Evolutionary conservation across 2,797 vertebrate species (phyloP).

Genomic region (Oreochromis mossambicus): DNA sequence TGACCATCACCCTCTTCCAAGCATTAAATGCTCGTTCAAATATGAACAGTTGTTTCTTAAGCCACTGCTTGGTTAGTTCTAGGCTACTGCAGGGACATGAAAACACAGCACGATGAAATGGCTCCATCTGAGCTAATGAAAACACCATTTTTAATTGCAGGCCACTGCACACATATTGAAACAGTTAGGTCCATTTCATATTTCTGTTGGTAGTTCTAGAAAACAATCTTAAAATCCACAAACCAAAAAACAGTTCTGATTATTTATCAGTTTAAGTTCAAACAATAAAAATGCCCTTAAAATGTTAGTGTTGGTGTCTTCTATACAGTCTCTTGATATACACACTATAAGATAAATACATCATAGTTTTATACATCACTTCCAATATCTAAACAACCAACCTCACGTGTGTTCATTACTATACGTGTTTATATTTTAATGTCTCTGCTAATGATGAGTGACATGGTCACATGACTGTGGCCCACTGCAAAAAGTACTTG

Average conservation of each 20-base stretch:
- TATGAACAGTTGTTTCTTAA: rapidly evolving
- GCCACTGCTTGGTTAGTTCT: background rate
- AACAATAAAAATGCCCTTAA: background rate
- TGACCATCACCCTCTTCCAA: background rate
- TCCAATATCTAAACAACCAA: background rate
- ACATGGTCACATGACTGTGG: background rate
- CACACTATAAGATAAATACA: background rate
- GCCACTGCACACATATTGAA: background rate
- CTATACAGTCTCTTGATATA: background rate
- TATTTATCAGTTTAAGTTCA: background rate
- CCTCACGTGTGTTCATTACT: background rate
- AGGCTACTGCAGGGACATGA: background rate
- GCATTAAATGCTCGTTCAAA: background rate
- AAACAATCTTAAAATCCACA: background rate
- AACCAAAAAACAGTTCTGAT: rapidly evolving
- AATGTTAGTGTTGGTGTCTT: background rate
- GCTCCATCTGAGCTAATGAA: background rate
- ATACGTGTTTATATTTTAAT: background rate
- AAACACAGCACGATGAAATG: background rate
- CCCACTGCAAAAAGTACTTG: background rate
- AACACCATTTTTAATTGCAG: background rate
- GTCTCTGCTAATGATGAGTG: background rate
- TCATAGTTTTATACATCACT: background rate
- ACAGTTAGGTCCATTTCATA: background rate
- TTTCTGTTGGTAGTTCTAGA: background rate